Percentiles rank a stretch among this genome's conserved stretches.
Conservation (phyloP, 2,888 invertebrate genomes). For the Chouioia cunea region DNA sequence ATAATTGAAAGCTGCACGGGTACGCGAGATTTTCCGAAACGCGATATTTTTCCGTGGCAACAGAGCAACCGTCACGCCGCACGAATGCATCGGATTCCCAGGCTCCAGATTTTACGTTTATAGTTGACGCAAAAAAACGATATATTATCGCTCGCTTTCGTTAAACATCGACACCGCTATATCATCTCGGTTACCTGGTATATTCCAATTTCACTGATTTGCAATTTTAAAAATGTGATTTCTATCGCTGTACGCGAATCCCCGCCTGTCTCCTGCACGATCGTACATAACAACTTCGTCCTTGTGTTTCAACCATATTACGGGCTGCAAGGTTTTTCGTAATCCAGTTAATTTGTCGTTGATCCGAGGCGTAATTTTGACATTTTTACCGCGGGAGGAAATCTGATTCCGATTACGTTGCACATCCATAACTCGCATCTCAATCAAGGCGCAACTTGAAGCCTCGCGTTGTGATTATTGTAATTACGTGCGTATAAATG, state of each 20-base stretch:
- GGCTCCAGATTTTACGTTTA: not conserved
- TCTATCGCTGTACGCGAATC: constrained; percentile 1
- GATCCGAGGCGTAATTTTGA: no score
- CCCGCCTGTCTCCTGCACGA: no score
- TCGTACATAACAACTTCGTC: no score
- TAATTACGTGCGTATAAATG: no score
- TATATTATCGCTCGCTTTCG: constrained; percentile 44
- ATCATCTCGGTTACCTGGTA: constrained; percentile 23
- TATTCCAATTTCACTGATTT: constrained; percentile 37
- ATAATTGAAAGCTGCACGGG: constrained; percentile 25
- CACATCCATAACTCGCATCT: no score
- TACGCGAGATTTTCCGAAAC: constrained; percentile 33
- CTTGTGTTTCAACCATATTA: no score
- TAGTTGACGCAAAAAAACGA: constrained; percentile 31
- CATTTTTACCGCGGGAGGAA: no score
- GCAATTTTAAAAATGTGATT: constrained; percentile 15
- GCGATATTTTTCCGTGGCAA: constrained; percentile 22
- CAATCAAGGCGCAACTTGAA: no score
- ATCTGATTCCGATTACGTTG: no score
- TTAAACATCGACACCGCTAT: constrained; percentile 25
- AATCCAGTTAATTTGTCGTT: no score
- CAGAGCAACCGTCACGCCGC: not conserved
- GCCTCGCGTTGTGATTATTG: no score
- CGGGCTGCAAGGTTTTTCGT: no score
- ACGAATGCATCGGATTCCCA: constrained; percentile 35